A percentile compares a stretch with the other conserved stretches of the same genome.
phyloP scores from a whole-genome alignment of 2,888 invertebrate genomes.

The Therioaphis trifolii region DNA sequence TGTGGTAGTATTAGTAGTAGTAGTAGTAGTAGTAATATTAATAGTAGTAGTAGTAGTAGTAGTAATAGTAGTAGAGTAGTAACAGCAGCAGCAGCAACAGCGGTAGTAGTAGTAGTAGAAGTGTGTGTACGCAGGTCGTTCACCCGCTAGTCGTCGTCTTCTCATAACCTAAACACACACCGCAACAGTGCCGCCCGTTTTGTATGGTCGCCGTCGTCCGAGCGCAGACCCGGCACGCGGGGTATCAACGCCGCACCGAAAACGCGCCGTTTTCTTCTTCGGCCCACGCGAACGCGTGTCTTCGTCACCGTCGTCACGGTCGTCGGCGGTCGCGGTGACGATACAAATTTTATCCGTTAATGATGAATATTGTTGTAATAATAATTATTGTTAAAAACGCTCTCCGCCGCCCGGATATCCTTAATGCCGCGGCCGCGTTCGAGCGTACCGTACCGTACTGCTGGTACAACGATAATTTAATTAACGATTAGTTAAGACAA shows the following conservation, averaged over 20 bases:
- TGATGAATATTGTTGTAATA: background rate
- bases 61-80: background rate
- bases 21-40: background rate
- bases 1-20: background rate
- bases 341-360: background rate
- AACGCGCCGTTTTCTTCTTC: background rate
- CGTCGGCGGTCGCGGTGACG: background rate
- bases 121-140: conserved; percentile 43
- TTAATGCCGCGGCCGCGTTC: background rate
- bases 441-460: background rate
- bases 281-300: background rate
- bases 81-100: background rate
- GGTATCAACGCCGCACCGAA: background rate
- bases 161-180: background rate
- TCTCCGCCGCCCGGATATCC: background rate
- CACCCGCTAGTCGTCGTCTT: conserved; percentile 30
- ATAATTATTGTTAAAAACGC: background rate
- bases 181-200: background rate
- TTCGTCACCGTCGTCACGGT: background rate
- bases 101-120: background rate
- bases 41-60: background rate
- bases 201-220: background rate
- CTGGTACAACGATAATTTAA: background rate
- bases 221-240: background rate
- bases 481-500: background rate